Evolutionary conservation across 92 coral and sea anemone genomes (phyloP).

Genomic region (Paramuricea clavata): DNA sequence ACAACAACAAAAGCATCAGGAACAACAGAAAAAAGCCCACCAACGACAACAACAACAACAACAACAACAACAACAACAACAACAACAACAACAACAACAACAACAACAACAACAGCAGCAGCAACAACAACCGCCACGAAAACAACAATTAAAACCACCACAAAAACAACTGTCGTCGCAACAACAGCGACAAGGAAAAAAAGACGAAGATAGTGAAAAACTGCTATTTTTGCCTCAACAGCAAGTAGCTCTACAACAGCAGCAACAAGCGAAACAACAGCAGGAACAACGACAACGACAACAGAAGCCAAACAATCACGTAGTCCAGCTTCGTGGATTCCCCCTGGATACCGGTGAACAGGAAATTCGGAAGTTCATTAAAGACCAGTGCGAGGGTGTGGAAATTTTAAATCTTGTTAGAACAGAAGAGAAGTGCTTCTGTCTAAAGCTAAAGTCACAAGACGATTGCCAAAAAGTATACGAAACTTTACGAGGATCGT

Average conservation of each 20-base stretch:
- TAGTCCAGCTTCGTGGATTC: neutral
- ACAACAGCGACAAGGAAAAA: neutral
- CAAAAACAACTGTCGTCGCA: neutral
- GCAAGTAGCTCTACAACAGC: no score
- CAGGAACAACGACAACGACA: neutral
- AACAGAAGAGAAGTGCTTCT: slow-evolving; percentile 3
- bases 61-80: neutral
- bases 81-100: neutral
- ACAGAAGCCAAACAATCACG: neutral
- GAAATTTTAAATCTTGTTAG: neutral
- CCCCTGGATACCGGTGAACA: neutral
- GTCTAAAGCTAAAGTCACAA: neutral
- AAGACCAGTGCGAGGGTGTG: slow-evolving; percentile 4
- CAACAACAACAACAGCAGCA: neutral
- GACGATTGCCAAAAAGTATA: slow-evolving; percentile 18
- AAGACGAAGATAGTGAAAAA: no score
- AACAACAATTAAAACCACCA: neutral
- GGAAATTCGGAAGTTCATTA: neutral
- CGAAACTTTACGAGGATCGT: neutral
- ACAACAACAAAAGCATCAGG: no score
- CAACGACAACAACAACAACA: no score
- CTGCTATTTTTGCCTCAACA: no score
- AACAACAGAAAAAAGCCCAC: no score
- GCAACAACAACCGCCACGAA: neutral
- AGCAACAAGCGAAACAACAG: neutral